These are phyloP conservation scores for Chalcis sispes DNA, from an alignment of 2,888 invertebrate species.

Conservation along the genomic window DNA sequence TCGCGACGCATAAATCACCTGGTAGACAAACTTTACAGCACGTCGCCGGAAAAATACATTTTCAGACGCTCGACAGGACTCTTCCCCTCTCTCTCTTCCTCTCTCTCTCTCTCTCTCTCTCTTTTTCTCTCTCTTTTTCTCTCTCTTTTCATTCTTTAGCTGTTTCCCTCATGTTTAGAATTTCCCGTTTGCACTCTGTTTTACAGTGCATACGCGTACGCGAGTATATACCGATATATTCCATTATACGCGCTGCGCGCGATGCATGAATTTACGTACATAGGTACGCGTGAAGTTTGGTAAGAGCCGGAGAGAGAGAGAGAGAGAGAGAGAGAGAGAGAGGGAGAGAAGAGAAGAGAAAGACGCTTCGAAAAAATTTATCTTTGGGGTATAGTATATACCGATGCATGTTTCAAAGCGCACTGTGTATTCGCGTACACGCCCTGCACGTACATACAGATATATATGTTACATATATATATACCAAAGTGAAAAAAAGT, in stretches of 20 bases:
- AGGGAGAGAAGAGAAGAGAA: not conserved
- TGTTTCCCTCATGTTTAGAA: not conserved
- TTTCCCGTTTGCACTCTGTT: constrained; percentile 2
- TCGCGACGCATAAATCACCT: constrained; percentile 49
- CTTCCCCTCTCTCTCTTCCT: no score
- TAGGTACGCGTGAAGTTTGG: no score
- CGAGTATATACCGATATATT: not conserved
- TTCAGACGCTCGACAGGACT: constrained; percentile 32
- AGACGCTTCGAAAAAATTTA: constrained; percentile 3
- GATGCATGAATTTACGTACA: no score
- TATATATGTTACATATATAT: no score
- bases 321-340: no score
- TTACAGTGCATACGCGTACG: not conserved
- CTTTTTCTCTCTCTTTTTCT: not conserved
- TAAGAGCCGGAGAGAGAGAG: no score
- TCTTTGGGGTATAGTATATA: no score
- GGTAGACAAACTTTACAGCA: constrained; percentile 49
- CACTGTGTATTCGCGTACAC: no score
- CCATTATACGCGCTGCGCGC: not conserved
- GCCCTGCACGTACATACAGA: no score
- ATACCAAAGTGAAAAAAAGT: not conserved
- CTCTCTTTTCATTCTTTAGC: not conserved
- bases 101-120: no score
- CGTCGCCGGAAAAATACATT: constrained; percentile 54
- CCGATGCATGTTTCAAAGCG: no score